phyloP scores from a whole-genome alignment of 2,113 vertebrate genomes.

The Alouatta palliata region DNA sequence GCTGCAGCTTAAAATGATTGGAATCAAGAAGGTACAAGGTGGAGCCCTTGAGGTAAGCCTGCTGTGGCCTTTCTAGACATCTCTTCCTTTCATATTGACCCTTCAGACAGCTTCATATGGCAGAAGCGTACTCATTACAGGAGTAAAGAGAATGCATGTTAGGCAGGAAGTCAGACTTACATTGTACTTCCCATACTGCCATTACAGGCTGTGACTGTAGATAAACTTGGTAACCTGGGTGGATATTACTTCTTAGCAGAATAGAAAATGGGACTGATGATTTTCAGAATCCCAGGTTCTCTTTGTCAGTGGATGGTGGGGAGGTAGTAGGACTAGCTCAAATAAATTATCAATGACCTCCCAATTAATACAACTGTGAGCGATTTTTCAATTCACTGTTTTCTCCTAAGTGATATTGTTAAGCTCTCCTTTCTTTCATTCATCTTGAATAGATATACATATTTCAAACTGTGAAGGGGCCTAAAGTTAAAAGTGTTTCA shows the following conservation, averaged over 20 bases:
- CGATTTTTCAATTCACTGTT: background rate
- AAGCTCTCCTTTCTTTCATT: background rate
- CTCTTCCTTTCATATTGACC: background rate
- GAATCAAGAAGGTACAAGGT: conserved; percentile 98
- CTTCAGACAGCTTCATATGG: background rate
- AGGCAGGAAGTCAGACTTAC: background rate
- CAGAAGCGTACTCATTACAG: background rate
- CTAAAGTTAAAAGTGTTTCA: background rate
- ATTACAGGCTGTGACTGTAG: background rate
- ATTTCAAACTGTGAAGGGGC: background rate
- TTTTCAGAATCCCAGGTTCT: background rate
- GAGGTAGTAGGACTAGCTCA: background rate
- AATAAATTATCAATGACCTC: background rate
- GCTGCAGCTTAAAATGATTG: conserved; percentile 97
- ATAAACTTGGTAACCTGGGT: background rate
- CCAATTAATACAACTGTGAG: background rate
- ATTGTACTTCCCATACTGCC: background rate
- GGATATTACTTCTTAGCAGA: background rate
- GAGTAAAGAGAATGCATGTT: background rate
- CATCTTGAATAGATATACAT: background rate
- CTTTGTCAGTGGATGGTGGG: background rate
- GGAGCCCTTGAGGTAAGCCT: conserved; percentile 93
- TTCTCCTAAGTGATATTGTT: background rate
- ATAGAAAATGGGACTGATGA: background rate
- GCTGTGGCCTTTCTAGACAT: background rate